A percentile compares a stretch with the other conserved stretches of the same genome.
Evolutionary conservation across 2,888 invertebrate species (phyloP).

Genomic region (Sarcophaga caerulescens): DNA sequence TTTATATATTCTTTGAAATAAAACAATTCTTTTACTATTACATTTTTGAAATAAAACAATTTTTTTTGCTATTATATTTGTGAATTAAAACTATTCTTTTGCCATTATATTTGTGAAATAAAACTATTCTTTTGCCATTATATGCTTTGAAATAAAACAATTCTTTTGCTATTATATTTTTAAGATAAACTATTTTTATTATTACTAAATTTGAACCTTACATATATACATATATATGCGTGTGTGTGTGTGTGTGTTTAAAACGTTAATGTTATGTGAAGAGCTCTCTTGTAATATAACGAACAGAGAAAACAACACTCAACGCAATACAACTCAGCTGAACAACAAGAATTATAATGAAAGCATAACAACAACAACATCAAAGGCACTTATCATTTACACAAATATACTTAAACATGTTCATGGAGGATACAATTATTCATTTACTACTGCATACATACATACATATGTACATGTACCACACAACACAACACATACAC

Average conservation of each 20-base stretch:
- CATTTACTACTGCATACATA: not conserved
- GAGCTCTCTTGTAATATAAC: conserved; percentile 55
- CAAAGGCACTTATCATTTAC: conserved; percentile 38
- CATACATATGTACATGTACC: not conserved
- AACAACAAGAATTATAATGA: conserved; percentile 16
- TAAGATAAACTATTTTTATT: too few relatives aligned
- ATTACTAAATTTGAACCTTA: too few relatives aligned
- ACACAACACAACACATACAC: not conserved
- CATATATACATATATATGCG: too few relatives aligned
- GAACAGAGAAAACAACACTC: conserved; percentile 45
- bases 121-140: too few relatives aligned
- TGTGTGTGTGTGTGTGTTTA: conserved; percentile 26
- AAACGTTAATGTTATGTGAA: conserved; percentile 64
- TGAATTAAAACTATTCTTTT: too few relatives aligned
- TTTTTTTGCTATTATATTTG: too few relatives aligned
- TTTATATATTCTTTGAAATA: too few relatives aligned
- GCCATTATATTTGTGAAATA: too few relatives aligned
- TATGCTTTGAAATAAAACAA: too few relatives aligned
- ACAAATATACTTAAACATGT: conserved; percentile 34
- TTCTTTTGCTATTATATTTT: too few relatives aligned
- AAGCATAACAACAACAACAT: conserved; percentile 28
- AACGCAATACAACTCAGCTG: conserved; percentile 6
- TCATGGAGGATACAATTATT: not conserved
- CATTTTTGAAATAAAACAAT: too few relatives aligned
- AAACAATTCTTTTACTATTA: too few relatives aligned